Evolutionary conservation across 2,113 vertebrate genomes (phyloP).

Genomic region (Pandion haliaetus): DNA sequence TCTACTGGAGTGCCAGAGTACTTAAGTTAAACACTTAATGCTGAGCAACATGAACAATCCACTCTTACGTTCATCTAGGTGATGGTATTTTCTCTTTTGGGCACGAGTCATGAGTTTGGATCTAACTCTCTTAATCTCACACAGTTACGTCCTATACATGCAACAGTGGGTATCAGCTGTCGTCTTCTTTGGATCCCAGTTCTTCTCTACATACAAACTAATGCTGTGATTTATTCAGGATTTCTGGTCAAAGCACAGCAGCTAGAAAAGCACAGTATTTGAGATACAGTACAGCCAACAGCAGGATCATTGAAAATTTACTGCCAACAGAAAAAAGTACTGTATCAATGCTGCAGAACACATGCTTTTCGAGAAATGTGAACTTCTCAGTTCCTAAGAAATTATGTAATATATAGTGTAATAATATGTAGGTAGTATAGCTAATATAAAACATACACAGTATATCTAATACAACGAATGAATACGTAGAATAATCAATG

Average conservation of each 20-base stretch:
- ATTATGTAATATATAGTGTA: background rate
- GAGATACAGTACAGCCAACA: background rate
- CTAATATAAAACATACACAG: background rate
- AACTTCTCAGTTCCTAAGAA: background rate
- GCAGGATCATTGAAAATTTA: background rate
- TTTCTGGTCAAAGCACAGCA: background rate
- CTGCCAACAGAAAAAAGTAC: background rate
- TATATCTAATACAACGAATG: background rate
- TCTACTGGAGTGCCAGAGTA: background rate
- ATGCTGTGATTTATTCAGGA: background rate
- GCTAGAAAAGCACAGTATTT: background rate
- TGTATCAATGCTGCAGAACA: background rate
- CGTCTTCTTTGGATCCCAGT: background rate
- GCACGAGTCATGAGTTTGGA: background rate
- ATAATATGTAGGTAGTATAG: background rate
- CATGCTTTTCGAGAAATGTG: background rate
- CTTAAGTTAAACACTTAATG: background rate
- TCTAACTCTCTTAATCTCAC: background rate
- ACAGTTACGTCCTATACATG: background rate
- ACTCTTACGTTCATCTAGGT: background rate
- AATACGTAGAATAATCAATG: background rate
- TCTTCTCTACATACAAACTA: background rate
- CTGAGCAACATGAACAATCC: background rate
- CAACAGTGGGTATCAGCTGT: background rate
- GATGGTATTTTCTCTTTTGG: background rate